Evolutionary conservation across 1,140 invertebrate species (phyloP), one percentile per base, ranked within the genome.

Genomic region (Drosophila arizonae): DNA sequence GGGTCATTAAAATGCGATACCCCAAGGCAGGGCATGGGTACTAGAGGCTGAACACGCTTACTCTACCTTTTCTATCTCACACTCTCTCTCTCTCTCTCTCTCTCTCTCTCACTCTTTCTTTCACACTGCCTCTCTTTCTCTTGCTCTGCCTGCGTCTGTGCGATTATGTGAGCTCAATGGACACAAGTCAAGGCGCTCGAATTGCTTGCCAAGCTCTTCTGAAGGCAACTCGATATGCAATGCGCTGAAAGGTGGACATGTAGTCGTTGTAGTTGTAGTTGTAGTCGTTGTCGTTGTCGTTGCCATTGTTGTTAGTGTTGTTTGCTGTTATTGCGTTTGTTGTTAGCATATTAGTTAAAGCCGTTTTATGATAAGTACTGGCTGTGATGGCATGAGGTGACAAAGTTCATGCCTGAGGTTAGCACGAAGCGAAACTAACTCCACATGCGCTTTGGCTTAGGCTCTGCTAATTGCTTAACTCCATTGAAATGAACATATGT

Each of bases 1-100:
- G 74, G 84, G 84, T 89, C 84, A 88, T 88, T 88, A 88, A 88
- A 88, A 88, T 78, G 79, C 71, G 79, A 88, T 88, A 84, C 84
- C 70, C 62, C 64, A 68, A 26, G 52, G 56, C 39, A 45, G 17
- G 28, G 68, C 30, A 33, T 67, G 60, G 43, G 64, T 26, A 24
- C 10, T 39, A 46, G 43, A 46, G 58, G 21, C 30, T 24, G 1
- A 39, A n/a, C 28, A 26, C 26, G 4, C 6, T 52, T 33, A 43
- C 13, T 52, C 33, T 33, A 11, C 6, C 24, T 24, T 13, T 24
- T 13, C 11, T 57, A 33, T 51, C 36, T 64, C 6, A 30, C 24
- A 39, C 30, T 62, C 26, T 15, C 45, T 30, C 65, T 21, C 30
- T 36, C 15, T 50, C 41, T 45, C 5, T 60, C 33, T 58, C 17